These are phyloP conservation scores for Alethe diademata DNA, from an alignment of 2,113 vertebrate species.

Conservation along the genomic window DNA sequence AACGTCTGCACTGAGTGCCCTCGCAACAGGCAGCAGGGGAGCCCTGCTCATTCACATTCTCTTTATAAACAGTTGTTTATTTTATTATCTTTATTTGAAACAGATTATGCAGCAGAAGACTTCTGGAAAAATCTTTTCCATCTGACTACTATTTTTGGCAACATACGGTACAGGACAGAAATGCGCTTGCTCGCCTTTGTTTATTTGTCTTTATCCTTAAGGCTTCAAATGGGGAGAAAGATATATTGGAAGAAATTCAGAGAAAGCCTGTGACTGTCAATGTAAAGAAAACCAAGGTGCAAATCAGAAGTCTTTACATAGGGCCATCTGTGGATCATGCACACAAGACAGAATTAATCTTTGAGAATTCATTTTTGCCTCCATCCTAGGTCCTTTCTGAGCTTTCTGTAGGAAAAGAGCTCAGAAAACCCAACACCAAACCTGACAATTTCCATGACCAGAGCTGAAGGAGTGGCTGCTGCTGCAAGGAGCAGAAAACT, in stretches of 20 bases:
- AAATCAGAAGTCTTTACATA: neutral
- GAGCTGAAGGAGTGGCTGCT: neutral
- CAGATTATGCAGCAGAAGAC: slow-evolving; percentile 67
- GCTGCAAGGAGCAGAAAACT: neutral
- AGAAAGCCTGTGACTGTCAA: neutral
- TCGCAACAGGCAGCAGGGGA: slow-evolving; percentile 25
- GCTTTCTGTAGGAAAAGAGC: neutral
- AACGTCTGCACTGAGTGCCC: slow-evolving; percentile 13
- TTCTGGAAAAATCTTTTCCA: slow-evolving; percentile 72
- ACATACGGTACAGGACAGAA: slow-evolving; percentile 32
- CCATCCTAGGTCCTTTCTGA: neutral
- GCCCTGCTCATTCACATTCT: slow-evolving; percentile 44
- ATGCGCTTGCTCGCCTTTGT: neutral
- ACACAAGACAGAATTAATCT: neutral
- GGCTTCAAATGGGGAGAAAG: neutral
- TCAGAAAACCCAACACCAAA: neutral
- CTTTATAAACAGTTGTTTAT: slow-evolving; percentile 75
- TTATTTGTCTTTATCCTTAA: slow-evolving; percentile 44
- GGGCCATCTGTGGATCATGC: accelerated
- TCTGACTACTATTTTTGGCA: slow-evolving; percentile 69
- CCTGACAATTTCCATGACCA: neutral
- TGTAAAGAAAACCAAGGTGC: neutral
- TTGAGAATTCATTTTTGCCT: neutral
- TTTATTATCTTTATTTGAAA: slow-evolving; percentile 75
- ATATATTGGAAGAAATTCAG: neutral